Evolutionary conservation across 2,113 vertebrate genomes (phyloP), one percentile per base, ranked within the genome.

Genomic region (Camelus bactrianus): DNA sequence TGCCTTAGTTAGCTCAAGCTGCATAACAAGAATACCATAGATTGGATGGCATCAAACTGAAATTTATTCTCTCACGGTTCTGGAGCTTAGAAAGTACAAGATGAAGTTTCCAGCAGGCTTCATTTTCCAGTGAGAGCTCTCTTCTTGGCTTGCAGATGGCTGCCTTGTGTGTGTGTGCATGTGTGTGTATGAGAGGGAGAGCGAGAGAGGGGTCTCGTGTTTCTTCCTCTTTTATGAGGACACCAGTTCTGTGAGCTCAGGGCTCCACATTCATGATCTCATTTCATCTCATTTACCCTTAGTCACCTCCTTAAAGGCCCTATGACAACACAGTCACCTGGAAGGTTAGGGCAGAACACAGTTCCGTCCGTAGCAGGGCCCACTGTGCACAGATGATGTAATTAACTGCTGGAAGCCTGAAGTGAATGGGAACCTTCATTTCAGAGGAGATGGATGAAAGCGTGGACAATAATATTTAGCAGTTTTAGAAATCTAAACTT

Each of bases 171-270:
- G 17, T 77, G 75, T 16, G 16, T 58, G 38, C 38, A 42, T 42
- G 38, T n/a, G 17, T 48, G 4, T 75, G 42, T 17, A 15, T 19
- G 56, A 8, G 6, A 22, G 46, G 50, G 8, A 19, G 9, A 32
- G 6, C 24, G 0, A 24, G 12, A 15, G 6, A 56, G 2, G 7
- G 14, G 6, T 56, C 32, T 54, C 11, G 8, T 2, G 0, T 56
- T 15, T 79, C 76, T 35, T 79, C 32, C 50, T 32, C 62, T 79
- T 79, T 56, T n/a, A 22, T 35, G 54, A 54, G 32, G 76, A 54
- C 76, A 54, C 2, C 0, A 35, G 50, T 35, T 77, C 75, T n/a
- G 6, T 52, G 76, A 35, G 50, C 14, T 79, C 20, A 24, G 76
- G 32, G 50, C 19, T 56, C n/a, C 54, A 28, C 24, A 14, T 48